These are phyloP conservation scores for Semicossyphus pulcher DNA, from an alignment of 2,113 vertebrate species.

Conservation along the genomic window DNA sequence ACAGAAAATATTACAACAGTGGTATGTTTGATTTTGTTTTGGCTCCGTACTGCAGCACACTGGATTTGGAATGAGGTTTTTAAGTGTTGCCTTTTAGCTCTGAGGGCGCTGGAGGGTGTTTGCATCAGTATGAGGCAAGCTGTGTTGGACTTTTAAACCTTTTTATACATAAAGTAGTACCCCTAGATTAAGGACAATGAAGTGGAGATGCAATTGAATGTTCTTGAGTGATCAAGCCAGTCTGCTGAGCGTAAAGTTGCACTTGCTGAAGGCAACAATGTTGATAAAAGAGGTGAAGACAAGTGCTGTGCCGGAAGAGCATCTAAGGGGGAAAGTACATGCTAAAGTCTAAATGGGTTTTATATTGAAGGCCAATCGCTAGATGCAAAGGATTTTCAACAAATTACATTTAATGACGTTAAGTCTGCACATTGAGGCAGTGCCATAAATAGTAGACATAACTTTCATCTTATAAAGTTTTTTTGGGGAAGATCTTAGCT, in stretches of 20 bases:
- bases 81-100: conserved; percentile 25
- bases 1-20: background rate
- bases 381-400: background rate
- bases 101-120: conserved; percentile 31
- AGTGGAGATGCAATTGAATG: background rate
- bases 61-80: conserved; percentile 10
- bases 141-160: conserved; percentile 4
- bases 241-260: background rate
- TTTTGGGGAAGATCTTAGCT: too few species aligned
- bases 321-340: background rate
- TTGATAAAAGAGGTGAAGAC: background rate
- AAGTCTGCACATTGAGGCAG: too few species aligned
- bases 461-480: too few species aligned
- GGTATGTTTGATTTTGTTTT: conserved; percentile 2
- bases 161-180: conserved; percentile 15
- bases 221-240: background rate
- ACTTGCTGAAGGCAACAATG: background rate
- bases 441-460: too few species aligned
- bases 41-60: background rate
- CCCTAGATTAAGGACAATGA: background rate
- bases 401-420: background rate
- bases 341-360: background rate
- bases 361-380: background rate
- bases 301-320: background rate
- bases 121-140: conserved; percentile 8